Evolutionary conservation across 2,888 invertebrate species (phyloP), one percentile per base, ranked within the genome.

Genomic region (Metalampra italica): DNA sequence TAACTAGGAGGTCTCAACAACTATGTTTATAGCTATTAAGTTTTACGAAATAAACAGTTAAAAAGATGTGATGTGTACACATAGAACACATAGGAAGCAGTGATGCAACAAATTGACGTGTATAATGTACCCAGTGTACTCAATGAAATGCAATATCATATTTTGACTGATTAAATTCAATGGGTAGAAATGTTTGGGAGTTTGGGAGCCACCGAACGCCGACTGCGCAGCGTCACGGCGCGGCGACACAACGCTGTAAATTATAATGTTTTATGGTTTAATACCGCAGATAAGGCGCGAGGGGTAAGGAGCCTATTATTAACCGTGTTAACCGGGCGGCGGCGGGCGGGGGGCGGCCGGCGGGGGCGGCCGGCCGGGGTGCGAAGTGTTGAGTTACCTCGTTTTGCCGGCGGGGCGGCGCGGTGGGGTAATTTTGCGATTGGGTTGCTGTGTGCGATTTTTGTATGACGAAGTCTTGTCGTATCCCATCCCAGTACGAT

Each of bases 241-340:
- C 61, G 68, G 71, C 78, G 82, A 78, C 81, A 82, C 77, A 70
- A 60, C 73, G 83, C 68, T 77, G 82, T 88, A 89, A 88, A 89
- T 89, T 88, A 88, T 84, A 83, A 88, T 89, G 88, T 86, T 89
- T 89, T 88, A 89, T 88, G 87, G 88, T 84, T 88, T 89, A 87
- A 89, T 89, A 88, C 86, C 76, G 82, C 75, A 89, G 88, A 89
- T 89, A 88, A 89, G 87, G 82, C 77, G 56, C 77, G 55, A 52
- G 68, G 79, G 79, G 82, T 79, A 82, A 83, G 86, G 78, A 80
- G 82, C 82, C 82, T 85, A 83, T 88, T 88, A 86, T 85, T 83
- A 85, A 83, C 80, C 74, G 78, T 76, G 84, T 82, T 82, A 81
- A 79, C 79, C 72, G 77, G 53, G n/a, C n/a, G n/a, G n/a, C n/a